These are phyloP conservation scores for Scelioninae gen. 2 DNA, from an alignment of 2,888 invertebrate genomes.

Conservation along the genomic window DNA sequence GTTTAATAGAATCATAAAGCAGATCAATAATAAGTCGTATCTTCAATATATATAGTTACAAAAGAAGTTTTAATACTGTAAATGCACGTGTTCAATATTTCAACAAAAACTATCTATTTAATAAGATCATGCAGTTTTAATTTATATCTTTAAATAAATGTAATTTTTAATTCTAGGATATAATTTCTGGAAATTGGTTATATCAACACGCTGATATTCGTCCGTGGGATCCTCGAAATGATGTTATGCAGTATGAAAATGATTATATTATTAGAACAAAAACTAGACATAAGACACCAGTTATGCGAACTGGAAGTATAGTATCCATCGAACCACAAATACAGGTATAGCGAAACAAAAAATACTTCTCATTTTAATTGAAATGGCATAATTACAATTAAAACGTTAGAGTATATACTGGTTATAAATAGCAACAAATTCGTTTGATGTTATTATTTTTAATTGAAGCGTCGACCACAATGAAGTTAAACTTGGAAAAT, in stretches of 20 bases:
- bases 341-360: slow-evolving; percentile 73
- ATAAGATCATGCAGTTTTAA: too few species aligned
- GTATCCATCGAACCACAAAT: slow-evolving; percentile 80
- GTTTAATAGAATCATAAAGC: too few species aligned
- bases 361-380: too few species aligned
- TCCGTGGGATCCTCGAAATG: slow-evolving; percentile 92
- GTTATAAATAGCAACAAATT: background rate
- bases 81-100: too few species aligned
- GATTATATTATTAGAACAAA: slow-evolving; percentile 87
- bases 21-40: too few species aligned
- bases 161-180: slow-evolving; percentile 83
- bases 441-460: background rate
- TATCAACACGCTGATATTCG: slow-evolving; percentile 88
- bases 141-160: too few species aligned
- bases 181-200: slow-evolving; percentile 80
- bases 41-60: too few species aligned
- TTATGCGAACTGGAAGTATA: slow-evolving; percentile 84
- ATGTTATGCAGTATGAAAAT: slow-evolving; percentile 90
- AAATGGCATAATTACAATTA: too few species aligned
- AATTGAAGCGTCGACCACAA: slow-evolving; percentile 3
- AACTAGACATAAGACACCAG: slow-evolving; percentile 85
- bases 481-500: background rate
- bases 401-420: too few species aligned
- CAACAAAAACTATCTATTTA: too few species aligned
- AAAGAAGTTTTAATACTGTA: too few species aligned